Base-by-base conservation (phyloP, 2,797 vertebrate genomes). In the Argyrosomus regius region DNA sequence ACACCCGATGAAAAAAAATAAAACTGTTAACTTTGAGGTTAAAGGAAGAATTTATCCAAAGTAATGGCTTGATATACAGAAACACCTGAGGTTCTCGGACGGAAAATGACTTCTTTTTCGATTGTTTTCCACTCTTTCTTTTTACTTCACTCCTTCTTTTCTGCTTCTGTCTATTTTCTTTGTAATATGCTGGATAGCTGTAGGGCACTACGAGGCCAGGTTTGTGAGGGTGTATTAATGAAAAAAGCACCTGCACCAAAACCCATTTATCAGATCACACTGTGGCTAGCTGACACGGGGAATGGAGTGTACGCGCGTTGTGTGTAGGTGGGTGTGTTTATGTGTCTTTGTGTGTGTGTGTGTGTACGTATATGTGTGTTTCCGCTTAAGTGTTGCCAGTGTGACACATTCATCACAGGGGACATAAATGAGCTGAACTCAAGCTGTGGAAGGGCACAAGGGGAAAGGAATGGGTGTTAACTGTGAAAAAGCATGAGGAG, bases 351-450 rank as follows among this genome's bases (percentile, higher is more conserved):
- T 45, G 31, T n/a, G 14, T 28, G 66, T 24, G 45, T 26, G 60
- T 12, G 26, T 58, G 39, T 64, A 3, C 8, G 56, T 67, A 45
- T 48, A 53, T 12, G 83, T 77, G 78, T 49, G 65, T 82, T 76
- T 75, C 69, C 1, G 28, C 54, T 85, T 56, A 78, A 84, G 78
- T 82, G 75, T 88, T 80, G 76, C 80, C 43, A n/a, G 31, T 81
- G 82, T 88, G 88, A 85, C 86, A 83, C 88, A 90, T 90, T 90
- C 73, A 84, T 92, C 88, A 90, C 61, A 22, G 76, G 80, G 83
- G 86, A 91, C 84, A 82, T 84, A 80, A 89, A 91, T 89, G 88
- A 85, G 87, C 87, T 88, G 86, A 86, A 83, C 70, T 85, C 67
- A 50, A 85, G 76, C 70, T 73, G 78, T 62, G 68, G 66, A 86